phyloP scores from a whole-genome alignment of 2,888 invertebrate genomes.

The Idaea dimidiata region DNA sequence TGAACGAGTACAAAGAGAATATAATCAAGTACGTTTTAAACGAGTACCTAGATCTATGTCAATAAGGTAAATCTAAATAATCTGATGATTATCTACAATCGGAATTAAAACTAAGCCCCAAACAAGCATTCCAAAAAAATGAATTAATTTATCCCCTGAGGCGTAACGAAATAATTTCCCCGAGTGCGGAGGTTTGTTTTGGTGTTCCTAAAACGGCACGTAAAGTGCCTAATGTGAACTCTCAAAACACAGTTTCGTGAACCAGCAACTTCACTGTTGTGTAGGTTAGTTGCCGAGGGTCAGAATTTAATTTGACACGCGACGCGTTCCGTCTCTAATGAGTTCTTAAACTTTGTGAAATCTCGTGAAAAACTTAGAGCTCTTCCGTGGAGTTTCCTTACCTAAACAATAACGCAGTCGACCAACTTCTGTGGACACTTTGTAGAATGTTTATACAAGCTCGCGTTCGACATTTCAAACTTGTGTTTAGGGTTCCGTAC shows the following conservation, averaged over 20 bases:
- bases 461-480: constrained; percentile 54
- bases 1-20: too few relatives aligned
- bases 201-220: background rate
- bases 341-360: constrained; percentile 65
- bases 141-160: background rate
- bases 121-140: constrained; percentile 8
- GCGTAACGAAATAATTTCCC: constrained; percentile 3
- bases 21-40: too few relatives aligned
- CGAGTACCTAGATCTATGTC: too few relatives aligned
- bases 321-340: constrained; percentile 65
- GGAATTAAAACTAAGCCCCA: constrained; percentile 7
- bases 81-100: too few relatives aligned
- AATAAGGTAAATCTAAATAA: too few relatives aligned
- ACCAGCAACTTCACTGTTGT: background rate
- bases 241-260: background rate
- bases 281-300: constrained; percentile 2
- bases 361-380: constrained; percentile 58
- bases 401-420: constrained; percentile 39
- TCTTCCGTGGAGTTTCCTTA: constrained; percentile 25
- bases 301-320: constrained; percentile 59
- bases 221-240: background rate
- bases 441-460: constrained; percentile 50
- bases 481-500: too few relatives aligned
- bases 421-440: constrained; percentile 20
- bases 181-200: constrained; percentile 26